Conservation (phyloP, 2,797 vertebrate genomes). For the Halcyon smyrnensis region DNA sequence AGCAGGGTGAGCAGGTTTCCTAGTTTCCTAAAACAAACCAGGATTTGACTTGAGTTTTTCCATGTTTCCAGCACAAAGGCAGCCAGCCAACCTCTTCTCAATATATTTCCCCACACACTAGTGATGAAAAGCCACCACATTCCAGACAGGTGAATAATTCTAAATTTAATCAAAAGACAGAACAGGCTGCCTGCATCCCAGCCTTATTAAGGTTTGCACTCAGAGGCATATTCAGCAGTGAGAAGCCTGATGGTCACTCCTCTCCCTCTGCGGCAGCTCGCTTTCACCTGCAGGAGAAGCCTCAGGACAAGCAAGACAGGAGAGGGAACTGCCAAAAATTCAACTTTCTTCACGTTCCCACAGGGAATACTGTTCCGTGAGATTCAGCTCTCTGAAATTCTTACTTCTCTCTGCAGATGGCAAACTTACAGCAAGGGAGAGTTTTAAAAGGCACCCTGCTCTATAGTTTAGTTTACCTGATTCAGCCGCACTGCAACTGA, state of each 20-base stretch:
- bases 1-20: background rate
- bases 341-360: background rate
- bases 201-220: background rate
- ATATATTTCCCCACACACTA: background rate
- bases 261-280: background rate
- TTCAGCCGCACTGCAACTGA: background rate
- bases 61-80: background rate
- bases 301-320: accelerated
- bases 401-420: background rate
- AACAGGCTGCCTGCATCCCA: background rate
- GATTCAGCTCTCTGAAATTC: background rate
- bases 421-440: background rate
- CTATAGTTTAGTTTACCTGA: background rate
- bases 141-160: background rate
- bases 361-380: background rate
- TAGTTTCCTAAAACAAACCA: background rate
- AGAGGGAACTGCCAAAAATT: background rate
- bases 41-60: background rate
- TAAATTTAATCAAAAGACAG: background rate
- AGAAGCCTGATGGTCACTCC: background rate
- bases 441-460: background rate
- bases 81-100: background rate
- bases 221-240: background rate
- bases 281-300: background rate
- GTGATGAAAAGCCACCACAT: conserved; percentile 4